Percentiles rank a stretch among this genome's conserved stretches.
phyloP scores from a whole-genome alignment of 2,888 invertebrate species.

The Gibbula magus region DNA sequence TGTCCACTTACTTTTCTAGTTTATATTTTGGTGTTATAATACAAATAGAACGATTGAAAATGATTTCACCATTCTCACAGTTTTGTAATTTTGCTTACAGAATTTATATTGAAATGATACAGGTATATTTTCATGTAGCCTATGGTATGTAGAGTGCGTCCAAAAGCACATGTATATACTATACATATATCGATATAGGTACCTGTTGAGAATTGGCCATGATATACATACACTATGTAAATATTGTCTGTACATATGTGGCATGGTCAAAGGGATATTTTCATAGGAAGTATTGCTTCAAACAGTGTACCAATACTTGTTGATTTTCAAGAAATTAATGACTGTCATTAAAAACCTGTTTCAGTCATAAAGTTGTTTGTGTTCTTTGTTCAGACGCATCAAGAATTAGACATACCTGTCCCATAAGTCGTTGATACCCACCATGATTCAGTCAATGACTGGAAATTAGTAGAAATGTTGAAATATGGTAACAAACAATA shows the following conservation, averaged over 20 bases:
- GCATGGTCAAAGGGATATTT: slow-evolving; percentile 7
- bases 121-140: too few relatives aligned
- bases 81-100: too few relatives aligned
- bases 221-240: background rate
- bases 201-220: background rate
- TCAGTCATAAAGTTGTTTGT: background rate
- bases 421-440: too few relatives aligned
- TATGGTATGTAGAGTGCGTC: background rate
- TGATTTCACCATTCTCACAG: too few relatives aligned
- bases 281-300: slow-evolving; percentile 10
- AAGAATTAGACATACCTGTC: too few relatives aligned
- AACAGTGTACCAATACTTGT: slow-evolving; percentile 15
- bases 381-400: background rate
- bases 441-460: too few relatives aligned
- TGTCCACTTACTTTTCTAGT: too few relatives aligned
- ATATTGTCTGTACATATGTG: slow-evolving; percentile 21
- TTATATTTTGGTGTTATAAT: too few relatives aligned
- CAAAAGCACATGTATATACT: background rate
- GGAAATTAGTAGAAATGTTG: too few relatives aligned
- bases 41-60: too few relatives aligned
- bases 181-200: background rate
- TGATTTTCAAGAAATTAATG: slow-evolving; percentile 22
- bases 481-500: too few relatives aligned
- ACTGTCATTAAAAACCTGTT: background rate
- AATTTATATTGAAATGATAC: too few relatives aligned